These are phyloP conservation scores for Trinectes maculatus DNA, from an alignment of 2,113 vertebrate species.

Conservation along the genomic window DNA sequence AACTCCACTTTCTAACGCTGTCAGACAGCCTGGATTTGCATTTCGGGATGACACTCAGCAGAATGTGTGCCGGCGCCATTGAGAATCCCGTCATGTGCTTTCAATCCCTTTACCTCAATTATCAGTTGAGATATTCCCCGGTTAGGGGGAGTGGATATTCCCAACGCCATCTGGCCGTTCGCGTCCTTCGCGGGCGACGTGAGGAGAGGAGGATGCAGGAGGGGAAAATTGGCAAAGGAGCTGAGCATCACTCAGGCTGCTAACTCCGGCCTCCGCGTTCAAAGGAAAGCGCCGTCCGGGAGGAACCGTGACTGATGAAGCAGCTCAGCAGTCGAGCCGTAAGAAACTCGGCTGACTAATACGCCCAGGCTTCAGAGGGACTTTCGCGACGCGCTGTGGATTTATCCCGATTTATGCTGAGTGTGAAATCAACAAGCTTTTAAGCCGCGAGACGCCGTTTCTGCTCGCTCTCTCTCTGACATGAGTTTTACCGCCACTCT, in stretches of 20 bases:
- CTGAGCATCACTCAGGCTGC: slow-evolving; percentile 29
- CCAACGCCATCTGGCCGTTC: slow-evolving; percentile 25
- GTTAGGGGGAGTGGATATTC: neutral
- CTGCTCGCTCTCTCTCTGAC: slow-evolving; percentile 30
- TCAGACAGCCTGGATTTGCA: neutral
- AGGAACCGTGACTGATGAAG: slow-evolving; percentile 54
- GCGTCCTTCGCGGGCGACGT: slow-evolving; percentile 9
- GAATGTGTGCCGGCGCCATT: neutral
- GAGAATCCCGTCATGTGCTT: slow-evolving; percentile 7
- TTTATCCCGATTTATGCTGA: slow-evolving; percentile 58
- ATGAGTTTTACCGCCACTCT: slow-evolving; percentile 34
- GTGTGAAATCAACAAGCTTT: slow-evolving; percentile 64
- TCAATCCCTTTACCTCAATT: neutral
- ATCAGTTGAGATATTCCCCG: slow-evolving; percentile 5
- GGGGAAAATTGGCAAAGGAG: slow-evolving; percentile 1
- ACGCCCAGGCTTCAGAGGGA: slow-evolving; percentile 41
- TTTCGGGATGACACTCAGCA: slow-evolving; percentile 1
- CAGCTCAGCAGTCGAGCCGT: slow-evolving; percentile 39
- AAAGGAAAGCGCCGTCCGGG: slow-evolving; percentile 34
- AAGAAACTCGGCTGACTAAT: slow-evolving; percentile 58
- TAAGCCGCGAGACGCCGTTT: slow-evolving; percentile 31
- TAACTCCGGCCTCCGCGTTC: slow-evolving; percentile 36
- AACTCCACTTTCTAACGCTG: neutral
- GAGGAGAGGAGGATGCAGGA: neutral
- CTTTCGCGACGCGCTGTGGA: slow-evolving; percentile 39